A percentile compares a stretch with the other conserved stretches of the same genome.
Conservation (phyloP, 2,113 vertebrate genomes). For the Atractosteus spatula region DNA sequence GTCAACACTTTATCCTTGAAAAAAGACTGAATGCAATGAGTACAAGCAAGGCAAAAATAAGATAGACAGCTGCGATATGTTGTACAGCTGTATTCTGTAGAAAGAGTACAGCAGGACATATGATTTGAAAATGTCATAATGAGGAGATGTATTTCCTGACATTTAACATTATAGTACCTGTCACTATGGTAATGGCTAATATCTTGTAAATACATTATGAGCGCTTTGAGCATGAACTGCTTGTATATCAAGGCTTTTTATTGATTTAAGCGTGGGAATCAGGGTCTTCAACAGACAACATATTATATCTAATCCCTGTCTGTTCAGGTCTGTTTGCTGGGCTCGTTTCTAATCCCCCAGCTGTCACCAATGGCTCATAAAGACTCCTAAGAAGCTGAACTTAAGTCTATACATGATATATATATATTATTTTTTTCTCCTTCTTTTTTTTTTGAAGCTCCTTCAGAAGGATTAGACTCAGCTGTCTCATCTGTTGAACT, state of each 20-base stretch:
- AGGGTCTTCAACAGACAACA: slow-evolving; percentile 42
- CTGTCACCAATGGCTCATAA: slow-evolving; percentile 55
- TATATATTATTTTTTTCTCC: slow-evolving; percentile 43
- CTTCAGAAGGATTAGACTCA: slow-evolving; percentile 53
- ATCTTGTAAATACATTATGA: too few relatives aligned
- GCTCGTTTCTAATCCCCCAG: slow-evolving; percentile 54
- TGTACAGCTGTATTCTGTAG: too few relatives aligned
- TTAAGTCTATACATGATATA: slow-evolving; percentile 42
- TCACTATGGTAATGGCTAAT: too few relatives aligned
- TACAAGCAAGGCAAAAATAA: too few relatives aligned
- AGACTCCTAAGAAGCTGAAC: slow-evolving; percentile 42
- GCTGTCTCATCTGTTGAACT: slow-evolving; percentile 59
- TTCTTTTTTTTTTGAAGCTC: slow-evolving; percentile 42
- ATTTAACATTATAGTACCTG: too few relatives aligned
- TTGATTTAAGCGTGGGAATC: slow-evolving; percentile 51
- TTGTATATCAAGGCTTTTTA: slow-evolving; percentile 30
- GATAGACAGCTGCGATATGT: too few relatives aligned
- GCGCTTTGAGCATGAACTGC: too few relatives aligned
- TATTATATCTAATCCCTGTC: slow-evolving; percentile 55
- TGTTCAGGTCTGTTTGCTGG: slow-evolving; percentile 45
- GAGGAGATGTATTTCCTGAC: too few relatives aligned
- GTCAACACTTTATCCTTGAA: too few relatives aligned
- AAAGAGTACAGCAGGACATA: too few relatives aligned
- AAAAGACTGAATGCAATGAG: too few relatives aligned
- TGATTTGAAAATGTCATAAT: too few relatives aligned